Evolutionary conservation across 2,888 invertebrate species (phyloP), one percentile per base, ranked within the genome.

Genomic region (Pterostichus niger): DNA sequence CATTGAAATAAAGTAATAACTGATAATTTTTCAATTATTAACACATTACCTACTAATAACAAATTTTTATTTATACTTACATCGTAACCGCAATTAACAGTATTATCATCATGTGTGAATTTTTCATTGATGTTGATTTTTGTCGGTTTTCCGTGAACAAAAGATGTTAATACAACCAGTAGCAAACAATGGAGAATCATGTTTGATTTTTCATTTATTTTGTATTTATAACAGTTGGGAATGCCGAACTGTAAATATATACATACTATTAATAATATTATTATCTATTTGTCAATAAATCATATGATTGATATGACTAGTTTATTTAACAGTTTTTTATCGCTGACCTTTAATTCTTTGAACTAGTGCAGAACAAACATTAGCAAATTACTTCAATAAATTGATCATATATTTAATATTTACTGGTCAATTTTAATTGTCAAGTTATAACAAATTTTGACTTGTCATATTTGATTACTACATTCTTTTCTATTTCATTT

Each of bases 161-260:
- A 17, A 33, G 61, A 54, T 31, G 75, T 33, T 11, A 82, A 61
- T 17, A 75, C n/a, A 56, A 82, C 46, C 59, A 82, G 7, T 6
- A 59, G 40, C 17, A 73, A 75, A 82, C 49, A 82, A 35, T n/a
- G 73, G 11, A 49, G 13, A 49, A 82, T 82, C 82, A 82, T 82
- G 46, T 82, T 82, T 82, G 24, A 13, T 24, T n/a, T 64, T 64
- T 59, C 78, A 78, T 78, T 78, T 78, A 61, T 78, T 78, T 78
- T 13, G 10, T 17, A 75, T n/a, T 33, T 6, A n/a, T 24, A 24
- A 24, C 3, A 24, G 24, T 40, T 6, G 40, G 13, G 13, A 71
- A 44, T 15, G 24, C 11, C 11, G 7, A 52, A 31, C 59, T 59
- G 13, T 44, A 61, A 56, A 54, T 78, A 56, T 40, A 78, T 9